Percentiles rank a stretch among this genome's conserved stretches.
phyloP scores from a whole-genome alignment of 2,888 invertebrate species.

The Nomada goodeniana region DNA sequence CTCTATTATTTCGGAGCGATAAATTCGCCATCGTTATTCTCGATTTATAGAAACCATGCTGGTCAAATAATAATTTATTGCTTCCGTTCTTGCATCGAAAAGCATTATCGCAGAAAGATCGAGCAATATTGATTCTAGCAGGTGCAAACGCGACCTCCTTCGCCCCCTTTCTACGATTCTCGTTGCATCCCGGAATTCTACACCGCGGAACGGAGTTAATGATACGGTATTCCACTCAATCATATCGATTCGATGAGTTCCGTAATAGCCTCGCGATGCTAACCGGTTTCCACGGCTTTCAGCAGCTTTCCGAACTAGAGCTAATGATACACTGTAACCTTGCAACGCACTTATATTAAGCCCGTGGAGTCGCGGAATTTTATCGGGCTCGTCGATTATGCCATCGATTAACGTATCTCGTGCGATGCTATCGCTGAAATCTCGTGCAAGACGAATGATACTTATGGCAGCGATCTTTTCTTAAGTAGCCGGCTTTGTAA shows the following conservation, averaged over 20 bases:
- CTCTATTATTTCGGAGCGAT: too few relatives aligned
- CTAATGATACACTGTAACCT: slow-evolving; percentile 19
- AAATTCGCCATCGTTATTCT: too few relatives aligned
- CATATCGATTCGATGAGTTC: slow-evolving; percentile 53
- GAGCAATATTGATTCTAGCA: slow-evolving; percentile 16
- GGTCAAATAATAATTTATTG: too few relatives aligned
- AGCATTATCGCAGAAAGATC: neutral
- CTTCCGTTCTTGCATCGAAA: neutral
- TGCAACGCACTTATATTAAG: slow-evolving; percentile 6
- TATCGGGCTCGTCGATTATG: slow-evolving; percentile 10
- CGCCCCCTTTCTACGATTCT: slow-evolving; percentile 42
- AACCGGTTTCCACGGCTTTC: slow-evolving; percentile 44
- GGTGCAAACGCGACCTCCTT: slow-evolving; percentile 6
- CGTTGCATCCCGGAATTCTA: slow-evolving; percentile 28
- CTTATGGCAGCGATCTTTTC: neutral
- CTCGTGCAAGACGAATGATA: neutral
- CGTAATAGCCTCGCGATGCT: slow-evolving; percentile 26
- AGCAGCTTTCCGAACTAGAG: slow-evolving; percentile 40
- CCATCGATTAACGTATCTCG: slow-evolving; percentile 11
- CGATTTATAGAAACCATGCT: too few relatives aligned
- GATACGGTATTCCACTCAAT: slow-evolving; percentile 55
- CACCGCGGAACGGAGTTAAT: slow-evolving; percentile 35
- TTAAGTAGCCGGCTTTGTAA: too few relatives aligned
- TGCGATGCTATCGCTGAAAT: neutral
- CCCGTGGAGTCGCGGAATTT: slow-evolving; percentile 12